Evolutionary conservation across 2,888 invertebrate species (phyloP).

Genomic region (Drosophila seclusa): DNA sequence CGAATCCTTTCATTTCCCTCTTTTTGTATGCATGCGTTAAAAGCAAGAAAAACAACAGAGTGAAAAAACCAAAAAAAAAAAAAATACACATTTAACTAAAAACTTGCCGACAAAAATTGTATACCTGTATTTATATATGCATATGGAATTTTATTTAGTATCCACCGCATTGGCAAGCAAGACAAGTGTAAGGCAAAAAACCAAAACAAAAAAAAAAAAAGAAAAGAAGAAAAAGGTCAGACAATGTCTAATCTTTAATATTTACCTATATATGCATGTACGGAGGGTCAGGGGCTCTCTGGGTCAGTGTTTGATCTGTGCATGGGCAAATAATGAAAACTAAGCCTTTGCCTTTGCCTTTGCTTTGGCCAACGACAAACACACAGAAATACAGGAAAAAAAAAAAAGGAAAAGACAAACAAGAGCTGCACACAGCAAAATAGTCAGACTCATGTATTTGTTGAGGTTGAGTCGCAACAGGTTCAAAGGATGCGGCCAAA

Average conservation of each 20-base stretch:
- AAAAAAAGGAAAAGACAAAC: constrained; percentile 55
- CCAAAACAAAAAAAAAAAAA: constrained; percentile 30
- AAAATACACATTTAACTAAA: constrained; percentile 16
- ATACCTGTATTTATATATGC: constrained; percentile 8
- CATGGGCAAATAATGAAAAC: constrained; percentile 68
- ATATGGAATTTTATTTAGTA: constrained; percentile 44
- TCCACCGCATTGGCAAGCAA: constrained; percentile 74
- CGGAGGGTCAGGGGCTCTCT: constrained; percentile 45
- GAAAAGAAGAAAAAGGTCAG: constrained; percentile 51
- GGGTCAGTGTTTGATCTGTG: constrained; percentile 73
- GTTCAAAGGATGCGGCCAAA: constrained; percentile 77
- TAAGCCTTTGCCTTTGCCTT: constrained; percentile 53
- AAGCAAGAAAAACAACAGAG: constrained; percentile 44
- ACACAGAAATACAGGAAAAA: constrained; percentile 11
- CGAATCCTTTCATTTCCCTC: constrained; percentile 66
- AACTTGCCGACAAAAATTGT: constrained; percentile 58
- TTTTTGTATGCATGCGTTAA: constrained; percentile 51
- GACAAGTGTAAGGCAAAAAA: constrained; percentile 48
- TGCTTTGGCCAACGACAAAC: constrained; percentile 29
- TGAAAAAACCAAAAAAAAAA: constrained; percentile 25
- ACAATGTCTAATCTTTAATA: constrained; percentile 65
- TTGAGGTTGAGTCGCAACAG: constrained; percentile 73
- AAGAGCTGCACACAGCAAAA: constrained; percentile 42
- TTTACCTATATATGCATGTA: constrained; percentile 43
- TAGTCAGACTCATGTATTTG: constrained; percentile 63